Conservation (phyloP, 2,888 invertebrate species). For the Heteromyza rotundicornis region DNA sequence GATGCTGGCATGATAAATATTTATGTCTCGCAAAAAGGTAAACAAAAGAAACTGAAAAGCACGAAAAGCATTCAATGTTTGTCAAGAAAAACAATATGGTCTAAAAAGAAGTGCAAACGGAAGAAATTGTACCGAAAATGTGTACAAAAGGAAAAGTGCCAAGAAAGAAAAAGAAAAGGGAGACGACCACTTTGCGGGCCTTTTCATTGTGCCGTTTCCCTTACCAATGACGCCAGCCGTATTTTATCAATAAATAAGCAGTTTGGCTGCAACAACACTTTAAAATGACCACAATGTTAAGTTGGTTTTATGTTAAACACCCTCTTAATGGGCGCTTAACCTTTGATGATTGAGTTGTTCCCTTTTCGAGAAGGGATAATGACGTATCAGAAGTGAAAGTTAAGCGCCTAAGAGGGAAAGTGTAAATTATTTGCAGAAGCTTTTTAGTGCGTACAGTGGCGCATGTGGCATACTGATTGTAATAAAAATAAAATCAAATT, state of each 20-base stretch:
- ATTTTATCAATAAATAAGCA: slow-evolving; percentile 21
- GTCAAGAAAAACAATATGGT: slow-evolving; percentile 8
- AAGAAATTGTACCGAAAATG: no score
- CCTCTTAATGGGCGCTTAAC: slow-evolving; percentile 24
- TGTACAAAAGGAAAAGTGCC: not conserved
- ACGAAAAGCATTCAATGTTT: slow-evolving; percentile 14
- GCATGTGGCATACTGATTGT: no score
- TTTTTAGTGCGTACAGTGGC: not conserved
- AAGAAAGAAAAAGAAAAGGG: no score
- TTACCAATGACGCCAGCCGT: not conserved
- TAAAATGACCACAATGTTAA: slow-evolving; percentile 17
- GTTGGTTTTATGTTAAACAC: slow-evolving; percentile 21
- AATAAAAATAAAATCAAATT: no score
- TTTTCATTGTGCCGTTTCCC: not conserved
- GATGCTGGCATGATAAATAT: slow-evolving; percentile 23
- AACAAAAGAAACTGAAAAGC: slow-evolving; percentile 18
- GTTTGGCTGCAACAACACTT: slow-evolving; percentile 11
- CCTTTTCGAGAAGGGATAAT: not conserved
- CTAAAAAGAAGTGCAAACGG: not conserved
- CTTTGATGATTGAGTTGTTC: slow-evolving; percentile 29
- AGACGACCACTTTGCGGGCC: not conserved
- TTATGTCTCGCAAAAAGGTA: slow-evolving; percentile 27
- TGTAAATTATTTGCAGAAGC: slow-evolving; percentile 6
- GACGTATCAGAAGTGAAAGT: not conserved
- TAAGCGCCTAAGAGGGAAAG: slow-evolving; percentile 2